Base-by-base conservation (phyloP, 2,888 invertebrate genomes). In the Tridacna gigas region DNA sequence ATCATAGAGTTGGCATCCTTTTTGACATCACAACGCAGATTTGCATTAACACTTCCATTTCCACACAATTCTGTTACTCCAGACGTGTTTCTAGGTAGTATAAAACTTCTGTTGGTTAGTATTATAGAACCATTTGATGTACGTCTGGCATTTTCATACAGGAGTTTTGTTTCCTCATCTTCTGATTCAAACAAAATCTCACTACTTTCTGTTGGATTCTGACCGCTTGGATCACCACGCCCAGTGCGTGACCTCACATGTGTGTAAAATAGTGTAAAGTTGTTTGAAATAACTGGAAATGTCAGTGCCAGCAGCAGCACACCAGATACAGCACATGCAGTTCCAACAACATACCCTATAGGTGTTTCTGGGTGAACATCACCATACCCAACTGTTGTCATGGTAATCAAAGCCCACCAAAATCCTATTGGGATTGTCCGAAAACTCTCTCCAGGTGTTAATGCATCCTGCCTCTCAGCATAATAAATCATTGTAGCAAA, bases 351-450 rank as follows among this genome's bases (percentile, higher is more conserved):
- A 83, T 92, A 92, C 4, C 94, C 94, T 47, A 93, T 86, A 5
- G 93, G 89, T 4, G 93, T 91, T 37, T 83, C 89, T 1, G 94
- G 94, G 77, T 88, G 91, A 15, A 94, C 91, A 83, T 94, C 94
- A 13, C 94, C 94, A 81, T 94, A 94, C 7, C 94, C 94, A 12
- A 94, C 93, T 0, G 94, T 94, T 63, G 94, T 94, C 94, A 94
- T 94, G 84, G 94, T 94, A 84, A 94, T 94, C 66, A 95, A 93
- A 5, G 95, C 95, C 94, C 94, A 95, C 95, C 95, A 95, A 85
- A 95, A 94, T 7, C 95, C 95, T 37, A 93, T 90, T 11, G 94
- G 95, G 80, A 95, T 95, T 47, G 94, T 94, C 89, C 91, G 88
- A 94, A 95, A 75, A 45, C 86, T 85, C 47, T 90, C 89, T 60